Percentiles rank a stretch among this genome's conserved stretches.
Conservation (phyloP, 2,797 vertebrate species). For the Epinephelus coioides region DNA sequence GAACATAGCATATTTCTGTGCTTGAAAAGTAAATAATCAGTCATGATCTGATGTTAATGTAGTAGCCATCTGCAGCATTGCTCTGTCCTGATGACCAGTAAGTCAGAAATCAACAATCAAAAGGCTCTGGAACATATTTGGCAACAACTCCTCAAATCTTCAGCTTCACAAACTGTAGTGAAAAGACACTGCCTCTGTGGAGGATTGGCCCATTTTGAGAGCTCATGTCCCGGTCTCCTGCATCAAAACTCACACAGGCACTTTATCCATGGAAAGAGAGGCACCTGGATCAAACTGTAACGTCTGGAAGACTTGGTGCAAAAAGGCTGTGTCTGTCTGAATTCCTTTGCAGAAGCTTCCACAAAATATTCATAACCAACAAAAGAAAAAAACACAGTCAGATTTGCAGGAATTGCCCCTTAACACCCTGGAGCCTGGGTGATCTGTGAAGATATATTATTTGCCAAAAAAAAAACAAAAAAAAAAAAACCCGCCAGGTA, state of each 20-base stretch:
- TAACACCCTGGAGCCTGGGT: constrained; percentile 16
- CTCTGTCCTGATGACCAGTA: constrained; percentile 6
- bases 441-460: constrained; percentile 1
- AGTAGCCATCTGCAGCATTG: constrained; percentile 16
- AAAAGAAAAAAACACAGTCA: constrained; percentile 12
- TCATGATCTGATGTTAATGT: constrained; percentile 1
- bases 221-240: constrained; percentile 44
- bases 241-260: constrained; percentile 71
- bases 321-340: constrained; percentile 37
- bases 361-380: constrained; percentile 26
- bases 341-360: constrained; percentile 17
- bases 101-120: constrained; percentile 2
- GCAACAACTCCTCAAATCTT: constrained; percentile 53
- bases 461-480: background rate
- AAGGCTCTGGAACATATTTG: constrained; percentile 56
- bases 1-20: constrained; percentile 50
- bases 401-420: constrained; percentile 30
- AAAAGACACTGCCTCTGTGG: constrained; percentile 34
- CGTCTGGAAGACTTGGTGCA: constrained; percentile 71
- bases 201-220: constrained; percentile 28
- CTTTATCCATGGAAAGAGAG: constrained; percentile 66
- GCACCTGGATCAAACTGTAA: constrained; percentile 54
- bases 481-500: constrained; percentile 7
- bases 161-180: constrained; percentile 57
- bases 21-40: constrained; percentile 27